phyloP scores from a whole-genome alignment of 2,888 invertebrate genomes.

The Ditula angustiorana region DNA sequence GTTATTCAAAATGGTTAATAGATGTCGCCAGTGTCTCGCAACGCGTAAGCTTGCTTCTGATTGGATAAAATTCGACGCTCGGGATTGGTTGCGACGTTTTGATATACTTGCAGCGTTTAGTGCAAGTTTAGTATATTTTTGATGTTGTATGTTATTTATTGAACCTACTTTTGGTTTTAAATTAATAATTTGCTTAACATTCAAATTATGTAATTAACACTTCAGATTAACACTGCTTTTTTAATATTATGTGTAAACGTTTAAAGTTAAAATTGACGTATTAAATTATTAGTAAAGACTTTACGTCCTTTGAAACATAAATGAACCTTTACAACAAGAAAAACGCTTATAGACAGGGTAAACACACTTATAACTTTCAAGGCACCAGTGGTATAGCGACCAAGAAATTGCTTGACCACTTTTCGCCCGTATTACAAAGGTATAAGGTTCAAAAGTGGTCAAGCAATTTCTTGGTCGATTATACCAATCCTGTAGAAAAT shows the following conservation, averaged over 20 bases:
- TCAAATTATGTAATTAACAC: background rate
- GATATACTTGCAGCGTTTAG: background rate
- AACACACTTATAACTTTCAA: background rate
- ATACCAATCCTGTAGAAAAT: too few relatives aligned
- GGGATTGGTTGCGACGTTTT: background rate
- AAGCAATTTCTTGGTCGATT: too few relatives aligned
- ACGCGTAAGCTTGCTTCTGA: background rate
- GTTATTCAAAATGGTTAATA: background rate
- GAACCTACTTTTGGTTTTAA: background rate
- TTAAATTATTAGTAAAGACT: too few relatives aligned
- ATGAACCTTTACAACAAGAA: too few relatives aligned
- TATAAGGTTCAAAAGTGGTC: too few relatives aligned
- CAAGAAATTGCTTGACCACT: too few relatives aligned
- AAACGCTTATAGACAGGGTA: background rate
- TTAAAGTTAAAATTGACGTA: background rate
- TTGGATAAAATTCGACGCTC: background rate
- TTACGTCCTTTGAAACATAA: too few relatives aligned
- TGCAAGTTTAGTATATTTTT: background rate
- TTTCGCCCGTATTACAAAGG: too few relatives aligned
- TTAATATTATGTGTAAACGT: background rate
- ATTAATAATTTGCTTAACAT: background rate
- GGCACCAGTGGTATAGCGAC: too few relatives aligned
- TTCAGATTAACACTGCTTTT: background rate
- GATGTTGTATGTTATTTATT: background rate
- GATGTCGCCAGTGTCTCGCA: background rate